Percentiles rank a stretch among this genome's conserved stretches.
phyloP scores from a whole-genome alignment of 2,888 invertebrate genomes.

The Eupithecia abbreviata region DNA sequence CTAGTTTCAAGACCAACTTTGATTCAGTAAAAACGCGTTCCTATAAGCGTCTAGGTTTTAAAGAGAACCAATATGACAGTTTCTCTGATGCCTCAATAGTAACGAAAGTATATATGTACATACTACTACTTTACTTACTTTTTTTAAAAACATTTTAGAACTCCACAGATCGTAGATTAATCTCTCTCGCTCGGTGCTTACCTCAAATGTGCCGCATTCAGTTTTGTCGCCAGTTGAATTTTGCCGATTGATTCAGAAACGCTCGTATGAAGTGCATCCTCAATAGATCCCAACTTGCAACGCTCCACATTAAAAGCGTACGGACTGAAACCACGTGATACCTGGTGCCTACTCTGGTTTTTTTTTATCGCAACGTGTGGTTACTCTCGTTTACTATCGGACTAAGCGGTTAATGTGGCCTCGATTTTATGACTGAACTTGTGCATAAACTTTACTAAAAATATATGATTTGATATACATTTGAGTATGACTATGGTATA shows the following conservation, averaged over 20 bases:
- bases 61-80: not conserved
- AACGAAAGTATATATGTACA: too few relatives aligned
- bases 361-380: not conserved
- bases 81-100: not conserved
- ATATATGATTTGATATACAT: not conserved
- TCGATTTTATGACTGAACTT: not conserved
- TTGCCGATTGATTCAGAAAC: conserved; percentile 21
- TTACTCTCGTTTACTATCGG: not conserved
- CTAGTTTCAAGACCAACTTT: not conserved
- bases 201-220: not conserved
- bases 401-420: not conserved
- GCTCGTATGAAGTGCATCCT: not conserved
- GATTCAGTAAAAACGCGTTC: not conserved
- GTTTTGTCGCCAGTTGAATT: conserved; percentile 36
- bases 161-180: too few relatives aligned
- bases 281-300: conserved; percentile 2
- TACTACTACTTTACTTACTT: too few relatives aligned
- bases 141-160: too few relatives aligned
- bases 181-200: not conserved
- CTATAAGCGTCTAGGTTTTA: not conserved
- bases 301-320: not conserved
- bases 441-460: not conserved
- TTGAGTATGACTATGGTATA: too few relatives aligned
- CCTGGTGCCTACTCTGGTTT: conserved; percentile 4
- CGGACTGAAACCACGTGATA: conserved; percentile 38